These are phyloP conservation scores for Metopolophium dirhodum DNA, from an alignment of 1,140 invertebrate species.

Conservation along the genomic window DNA sequence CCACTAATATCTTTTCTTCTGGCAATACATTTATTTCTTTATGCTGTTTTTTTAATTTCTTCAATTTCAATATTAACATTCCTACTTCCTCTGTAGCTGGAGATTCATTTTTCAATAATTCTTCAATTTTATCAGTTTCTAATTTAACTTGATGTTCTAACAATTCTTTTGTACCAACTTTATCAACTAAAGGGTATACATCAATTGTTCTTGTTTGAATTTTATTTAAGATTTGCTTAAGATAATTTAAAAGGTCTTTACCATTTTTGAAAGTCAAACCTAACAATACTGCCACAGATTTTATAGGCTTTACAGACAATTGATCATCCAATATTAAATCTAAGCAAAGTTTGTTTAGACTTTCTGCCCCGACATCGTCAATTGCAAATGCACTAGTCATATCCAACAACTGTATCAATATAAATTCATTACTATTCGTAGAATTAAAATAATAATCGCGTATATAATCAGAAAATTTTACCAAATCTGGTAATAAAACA, in stretches of 20 bases:
- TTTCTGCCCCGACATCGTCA: conserved; percentile 21
- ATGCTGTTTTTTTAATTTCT: not conserved
- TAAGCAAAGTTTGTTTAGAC: conserved; percentile 32
- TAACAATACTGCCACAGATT: conserved; percentile 17
- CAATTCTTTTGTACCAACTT: conserved; percentile 5
- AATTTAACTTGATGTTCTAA: not conserved
- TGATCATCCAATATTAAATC: conserved; percentile 45
- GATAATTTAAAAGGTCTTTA: conserved; percentile 13
- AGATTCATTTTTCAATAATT: not conserved
- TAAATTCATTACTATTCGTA: conserved; percentile 40
- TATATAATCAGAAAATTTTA: conserved; percentile 41
- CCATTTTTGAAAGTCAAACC: conserved; percentile 23
- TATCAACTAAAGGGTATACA: not conserved
- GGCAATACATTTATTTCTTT: not conserved
- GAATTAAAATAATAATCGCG: conserved; percentile 38
- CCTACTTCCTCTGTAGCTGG: not conserved
- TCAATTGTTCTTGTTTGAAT: conserved; percentile 24
- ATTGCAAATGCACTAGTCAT: conserved; percentile 23
- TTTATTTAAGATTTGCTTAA: conserved; percentile 40
- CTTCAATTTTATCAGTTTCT: not conserved
- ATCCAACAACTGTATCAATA: conserved; percentile 39
- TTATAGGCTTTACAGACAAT: not conserved
- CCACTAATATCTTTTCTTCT: not conserved
- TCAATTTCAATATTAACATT: not conserved
- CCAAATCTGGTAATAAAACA: conserved; percentile 46